A percentile compares a stretch with the other conserved stretches of the same genome.
Evolutionary conservation across 2,113 vertebrate genomes (phyloP).

Genomic region (Phasianus colchicus): DNA sequence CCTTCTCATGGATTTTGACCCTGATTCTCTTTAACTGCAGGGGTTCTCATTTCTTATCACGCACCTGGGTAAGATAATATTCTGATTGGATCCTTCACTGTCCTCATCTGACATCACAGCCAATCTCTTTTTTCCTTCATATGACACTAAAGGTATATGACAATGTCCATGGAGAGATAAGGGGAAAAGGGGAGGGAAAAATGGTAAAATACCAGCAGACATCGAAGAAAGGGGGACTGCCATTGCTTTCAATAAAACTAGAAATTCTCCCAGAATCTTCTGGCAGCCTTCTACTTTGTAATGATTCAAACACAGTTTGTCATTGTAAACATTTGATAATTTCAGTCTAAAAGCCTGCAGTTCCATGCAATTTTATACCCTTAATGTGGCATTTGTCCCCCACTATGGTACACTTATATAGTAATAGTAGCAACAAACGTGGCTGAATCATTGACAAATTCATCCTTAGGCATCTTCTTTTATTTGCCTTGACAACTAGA

Average conservation of each 20-base stretch:
- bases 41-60: not conserved
- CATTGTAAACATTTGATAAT: conserved; percentile 8
- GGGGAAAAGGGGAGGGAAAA: not conserved
- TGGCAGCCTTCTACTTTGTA: not conserved
- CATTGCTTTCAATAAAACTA: not conserved
- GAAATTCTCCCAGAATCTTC: not conserved
- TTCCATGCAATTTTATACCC: not conserved
- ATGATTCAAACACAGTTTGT: not conserved
- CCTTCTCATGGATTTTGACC: not conserved
- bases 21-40: not conserved
- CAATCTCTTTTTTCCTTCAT: not conserved
- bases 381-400: not conserved
- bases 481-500: conserved; percentile 70
- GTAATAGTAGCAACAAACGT: conserved; percentile 38
- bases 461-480: conserved; percentile 46
- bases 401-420: not conserved
- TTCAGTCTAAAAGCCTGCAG: conserved; percentile 9
- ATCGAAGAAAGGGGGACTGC: not conserved
- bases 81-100: not conserved
- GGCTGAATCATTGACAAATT: conserved; percentile 76
- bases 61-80: not conserved
- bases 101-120: not conserved
- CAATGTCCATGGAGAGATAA: not conserved
- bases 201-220: not conserved
- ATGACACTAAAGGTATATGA: not conserved